A percentile compares a stretch with the other conserved stretches of the same genome.
These are phyloP conservation scores for Nemoura dubitans DNA, from an alignment of 2,888 invertebrate genomes.

Conservation along the genomic window DNA sequence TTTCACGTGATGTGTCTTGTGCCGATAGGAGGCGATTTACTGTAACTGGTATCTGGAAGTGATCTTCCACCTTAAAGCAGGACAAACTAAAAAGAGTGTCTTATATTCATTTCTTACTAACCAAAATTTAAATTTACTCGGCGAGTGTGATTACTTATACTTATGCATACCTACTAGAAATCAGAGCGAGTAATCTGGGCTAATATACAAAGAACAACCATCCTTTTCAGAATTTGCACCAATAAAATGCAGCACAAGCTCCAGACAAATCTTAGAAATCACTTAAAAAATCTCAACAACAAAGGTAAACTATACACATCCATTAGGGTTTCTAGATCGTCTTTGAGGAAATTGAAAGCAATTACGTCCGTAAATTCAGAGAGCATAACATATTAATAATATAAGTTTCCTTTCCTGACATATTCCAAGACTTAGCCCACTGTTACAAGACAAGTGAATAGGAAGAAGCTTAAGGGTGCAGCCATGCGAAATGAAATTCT, in stretches of 20 bases:
- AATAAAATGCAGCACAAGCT: neutral
- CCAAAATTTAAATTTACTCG: neutral
- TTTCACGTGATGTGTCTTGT: too few species aligned
- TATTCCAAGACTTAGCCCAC: neutral
- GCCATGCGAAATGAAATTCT: conserved; percentile 23
- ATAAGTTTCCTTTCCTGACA: neutral
- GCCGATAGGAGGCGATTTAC: too few species aligned
- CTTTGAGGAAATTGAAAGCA: neutral
- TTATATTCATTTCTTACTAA: neutral
- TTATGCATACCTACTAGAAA: neutral
- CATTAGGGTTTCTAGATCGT: neutral
- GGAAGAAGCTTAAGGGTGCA: conserved; percentile 32
- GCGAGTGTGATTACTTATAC: neutral
- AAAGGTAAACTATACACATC: neutral
- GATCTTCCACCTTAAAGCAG: neutral
- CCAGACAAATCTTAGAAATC: neutral
- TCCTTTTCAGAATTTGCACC: neutral
- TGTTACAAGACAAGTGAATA: conserved; percentile 32
- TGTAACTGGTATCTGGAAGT: too few species aligned
- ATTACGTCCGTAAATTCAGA: neutral
- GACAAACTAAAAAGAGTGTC: neutral
- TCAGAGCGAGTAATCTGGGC: too few species aligned
- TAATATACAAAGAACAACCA: neutral
- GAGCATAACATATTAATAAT: neutral
- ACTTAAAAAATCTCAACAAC: neutral